Evolutionary conservation across 2,888 invertebrate genomes (phyloP).

Genomic region (Choreutis nemorana): DNA sequence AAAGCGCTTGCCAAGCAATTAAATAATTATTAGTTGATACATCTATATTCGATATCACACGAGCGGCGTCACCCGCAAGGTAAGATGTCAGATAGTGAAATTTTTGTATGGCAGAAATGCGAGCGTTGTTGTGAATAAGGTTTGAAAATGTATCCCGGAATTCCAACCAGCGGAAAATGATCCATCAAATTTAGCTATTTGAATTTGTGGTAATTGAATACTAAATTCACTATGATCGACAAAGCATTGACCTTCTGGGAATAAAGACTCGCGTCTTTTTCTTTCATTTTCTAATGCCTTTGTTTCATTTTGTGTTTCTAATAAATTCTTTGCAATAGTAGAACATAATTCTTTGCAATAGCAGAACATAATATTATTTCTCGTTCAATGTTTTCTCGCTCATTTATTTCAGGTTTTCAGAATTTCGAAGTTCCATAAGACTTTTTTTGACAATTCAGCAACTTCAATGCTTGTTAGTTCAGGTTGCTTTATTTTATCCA

Average conservation of each 20-base stretch:
- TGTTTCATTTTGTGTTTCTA: no score
- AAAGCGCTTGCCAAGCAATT: constrained; percentile 8
- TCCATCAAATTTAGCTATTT: constrained; percentile 15
- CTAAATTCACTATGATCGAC: constrained; percentile 7
- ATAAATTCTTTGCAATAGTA: no score
- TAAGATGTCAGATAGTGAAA: constrained; percentile 14
- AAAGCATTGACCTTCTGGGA: not conserved
- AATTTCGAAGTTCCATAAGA: no score
- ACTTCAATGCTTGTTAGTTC: no score
- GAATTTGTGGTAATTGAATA: constrained; percentile 13
- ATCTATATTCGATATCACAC: constrained; percentile 11
- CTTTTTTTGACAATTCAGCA: no score
- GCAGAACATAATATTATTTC: no score
- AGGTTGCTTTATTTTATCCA: no score
- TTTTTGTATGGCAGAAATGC: constrained; percentile 12
- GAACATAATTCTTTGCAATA: no score
- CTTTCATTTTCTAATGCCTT: no score
- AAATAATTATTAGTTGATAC: constrained; percentile 9
- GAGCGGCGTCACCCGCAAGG: constrained; percentile 13
- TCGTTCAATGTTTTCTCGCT: no score
- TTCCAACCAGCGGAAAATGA: constrained; percentile 14
- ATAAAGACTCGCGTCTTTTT: not conserved
- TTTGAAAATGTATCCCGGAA: constrained; percentile 13
- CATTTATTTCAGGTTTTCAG: no score
- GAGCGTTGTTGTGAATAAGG: constrained; percentile 14